Base-by-base conservation (phyloP, 2,888 invertebrate genomes). In the Fabriciana adippe region DNA sequence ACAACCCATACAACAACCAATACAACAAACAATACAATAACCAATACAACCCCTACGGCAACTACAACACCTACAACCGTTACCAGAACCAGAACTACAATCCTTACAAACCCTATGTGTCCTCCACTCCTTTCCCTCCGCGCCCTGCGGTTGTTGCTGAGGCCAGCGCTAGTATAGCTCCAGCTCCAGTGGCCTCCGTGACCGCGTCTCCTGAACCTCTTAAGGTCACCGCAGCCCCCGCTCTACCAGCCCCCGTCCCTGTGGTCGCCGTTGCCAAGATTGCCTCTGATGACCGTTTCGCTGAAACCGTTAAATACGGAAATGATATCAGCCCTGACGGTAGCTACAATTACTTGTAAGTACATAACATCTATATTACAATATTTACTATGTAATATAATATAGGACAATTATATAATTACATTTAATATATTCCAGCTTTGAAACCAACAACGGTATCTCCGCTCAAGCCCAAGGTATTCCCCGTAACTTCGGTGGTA, bases 371-470 rank as follows among this genome's bases (percentile, higher is more conserved):
- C 26, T 15, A 6, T 18, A 26, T 21, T 31, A 51, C 8, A 18
- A 18, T 21, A n/a, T 41, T 15, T 15, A 8, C 1, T 2, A 14
- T 15, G 18, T 18, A 8, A 13, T 13, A 1, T 35, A 8, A 6
- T 14, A 0, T 14, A 51, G 48, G 35, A 8, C 4, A 4, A 6
- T 51, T 8, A 15, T 15, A 35, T 6, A 13, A 41, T 51, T 11
- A 55, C 26, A 15, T 55, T 51, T 47, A 11, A 63, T 67, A 64
- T 41, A 41, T 78, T 78, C 47, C 73, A 95, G 95, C 72, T 92
- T 87, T 75, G 94, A 95, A 81, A 94, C 94, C 55, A 93, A 93
- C 82, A 95, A 95, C 78, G 95, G 95, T 11, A 95, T 95, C 74
- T 84, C 93, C 6, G 94, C 93, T 31, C 92, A 94, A 73, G 94